These are phyloP conservation scores for Fundulus diaphanus DNA, from an alignment of 2,797 vertebrate species.

Conservation along the genomic window DNA sequence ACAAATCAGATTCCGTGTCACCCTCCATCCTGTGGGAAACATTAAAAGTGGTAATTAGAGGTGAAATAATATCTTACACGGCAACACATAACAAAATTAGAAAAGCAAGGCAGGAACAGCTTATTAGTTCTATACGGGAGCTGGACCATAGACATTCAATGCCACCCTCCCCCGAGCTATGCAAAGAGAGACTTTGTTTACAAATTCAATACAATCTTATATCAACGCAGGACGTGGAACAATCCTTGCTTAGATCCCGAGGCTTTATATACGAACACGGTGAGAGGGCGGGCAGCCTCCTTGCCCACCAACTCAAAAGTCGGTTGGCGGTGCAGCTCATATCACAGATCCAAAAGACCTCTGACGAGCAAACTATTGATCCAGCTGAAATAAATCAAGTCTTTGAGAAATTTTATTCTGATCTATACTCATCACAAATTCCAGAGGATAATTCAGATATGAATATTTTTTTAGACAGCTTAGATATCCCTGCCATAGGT, in stretches of 20 bases:
- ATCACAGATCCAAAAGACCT: not conserved
- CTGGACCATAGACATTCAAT: not conserved
- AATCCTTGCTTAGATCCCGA: not conserved
- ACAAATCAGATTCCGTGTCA: no score
- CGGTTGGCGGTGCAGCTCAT: not conserved
- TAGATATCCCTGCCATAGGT: not conserved
- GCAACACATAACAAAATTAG: not conserved
- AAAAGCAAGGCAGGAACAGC: not conserved
- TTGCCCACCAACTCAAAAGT: not conserved
- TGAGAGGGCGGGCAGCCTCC: conserved; percentile 4
- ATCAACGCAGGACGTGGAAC: not conserved
- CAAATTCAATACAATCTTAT: not conserved
- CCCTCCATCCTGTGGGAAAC: no score
- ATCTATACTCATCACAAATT: conserved; percentile 6
- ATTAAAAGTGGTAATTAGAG: no score
- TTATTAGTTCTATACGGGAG: no score
- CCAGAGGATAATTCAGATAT: not conserved
- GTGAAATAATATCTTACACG: not conserved
- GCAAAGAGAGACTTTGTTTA: not conserved
- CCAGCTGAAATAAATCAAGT: conserved; percentile 1
- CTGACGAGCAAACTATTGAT: not conserved
- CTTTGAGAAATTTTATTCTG: conserved; percentile 4
- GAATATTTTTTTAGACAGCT: not conserved
- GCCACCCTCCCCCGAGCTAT: not conserved
- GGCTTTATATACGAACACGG: conserved; percentile 4